These are phyloP conservation scores for Brevipalpus yothersi DNA, from an alignment of 1,140 invertebrate genomes.

Conservation along the genomic window DNA sequence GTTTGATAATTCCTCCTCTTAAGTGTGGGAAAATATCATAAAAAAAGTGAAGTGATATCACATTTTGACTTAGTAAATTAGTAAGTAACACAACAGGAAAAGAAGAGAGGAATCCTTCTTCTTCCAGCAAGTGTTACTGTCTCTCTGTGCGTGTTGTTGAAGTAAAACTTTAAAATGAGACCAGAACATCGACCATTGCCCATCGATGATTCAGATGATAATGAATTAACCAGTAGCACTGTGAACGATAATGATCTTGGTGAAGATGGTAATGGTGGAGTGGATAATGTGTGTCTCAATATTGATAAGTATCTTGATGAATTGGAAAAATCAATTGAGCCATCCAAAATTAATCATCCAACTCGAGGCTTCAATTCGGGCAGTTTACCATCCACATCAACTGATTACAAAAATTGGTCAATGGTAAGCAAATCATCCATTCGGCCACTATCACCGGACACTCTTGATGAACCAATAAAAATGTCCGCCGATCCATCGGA, in stretches of 20 bases:
- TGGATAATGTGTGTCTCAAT: neutral
- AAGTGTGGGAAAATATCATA: too few species aligned
- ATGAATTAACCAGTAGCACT: neutral
- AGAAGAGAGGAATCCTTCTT: too few species aligned
- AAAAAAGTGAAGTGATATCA: too few species aligned
- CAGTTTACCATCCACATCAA: neutral
- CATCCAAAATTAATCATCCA: neutral
- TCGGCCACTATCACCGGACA: neutral
- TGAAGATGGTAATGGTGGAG: neutral
- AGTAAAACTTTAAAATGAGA: too few species aligned
- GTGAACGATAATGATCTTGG: neutral
- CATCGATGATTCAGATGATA: too few species aligned
- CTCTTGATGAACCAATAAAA: neutral
- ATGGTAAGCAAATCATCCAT: neutral
- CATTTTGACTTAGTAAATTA: too few species aligned
- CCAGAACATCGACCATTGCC: too few species aligned
- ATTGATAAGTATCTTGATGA: constrained; percentile 1
- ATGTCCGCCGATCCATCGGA: neutral
- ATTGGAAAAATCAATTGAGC: neutral
- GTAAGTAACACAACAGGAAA: too few species aligned
- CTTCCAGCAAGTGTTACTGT: too few species aligned
- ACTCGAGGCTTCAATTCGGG: neutral
- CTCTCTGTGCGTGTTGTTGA: too few species aligned
- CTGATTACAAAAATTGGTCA: constrained; percentile 1
- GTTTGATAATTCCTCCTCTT: too few species aligned